These are phyloP conservation scores for Strix aluco DNA, from an alignment of 2,113 vertebrate species.

Conservation along the genomic window DNA sequence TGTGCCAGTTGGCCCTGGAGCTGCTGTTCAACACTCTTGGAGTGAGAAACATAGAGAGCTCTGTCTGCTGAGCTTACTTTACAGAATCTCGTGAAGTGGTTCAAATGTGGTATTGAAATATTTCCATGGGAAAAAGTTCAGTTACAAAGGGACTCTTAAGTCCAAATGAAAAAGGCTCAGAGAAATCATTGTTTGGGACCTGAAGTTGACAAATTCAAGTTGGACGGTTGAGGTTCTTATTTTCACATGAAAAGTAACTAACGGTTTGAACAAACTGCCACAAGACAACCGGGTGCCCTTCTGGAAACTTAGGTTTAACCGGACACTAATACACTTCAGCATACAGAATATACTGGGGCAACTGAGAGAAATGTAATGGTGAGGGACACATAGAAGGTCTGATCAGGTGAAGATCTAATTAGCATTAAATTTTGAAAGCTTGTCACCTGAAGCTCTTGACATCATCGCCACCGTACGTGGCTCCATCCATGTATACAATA, in stretches of 20 bases:
- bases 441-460: neutral
- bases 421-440: neutral
- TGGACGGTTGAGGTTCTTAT: neutral
- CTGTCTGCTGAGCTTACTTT: accelerated
- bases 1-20: neutral
- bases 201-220: neutral
- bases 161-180: neutral
- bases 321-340: neutral
- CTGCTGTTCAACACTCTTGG: neutral
- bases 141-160: neutral
- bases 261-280: neutral
- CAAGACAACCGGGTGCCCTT: neutral
- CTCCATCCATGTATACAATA: neutral
- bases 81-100: neutral
- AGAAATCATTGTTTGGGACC: neutral
- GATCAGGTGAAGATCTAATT: neutral
- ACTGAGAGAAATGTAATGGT: neutral
- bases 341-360: neutral
- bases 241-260: neutral
- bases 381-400: neutral
- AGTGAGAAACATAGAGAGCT: neutral
- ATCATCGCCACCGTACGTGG: neutral
- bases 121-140: neutral
- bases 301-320: neutral
- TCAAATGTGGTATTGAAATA: neutral